A percentile compares a stretch with the other conserved stretches of the same genome.
These are phyloP conservation scores for Eurystomus glaucurus DNA, from an alignment of 2,797 vertebrate species.

Conservation along the genomic window DNA sequence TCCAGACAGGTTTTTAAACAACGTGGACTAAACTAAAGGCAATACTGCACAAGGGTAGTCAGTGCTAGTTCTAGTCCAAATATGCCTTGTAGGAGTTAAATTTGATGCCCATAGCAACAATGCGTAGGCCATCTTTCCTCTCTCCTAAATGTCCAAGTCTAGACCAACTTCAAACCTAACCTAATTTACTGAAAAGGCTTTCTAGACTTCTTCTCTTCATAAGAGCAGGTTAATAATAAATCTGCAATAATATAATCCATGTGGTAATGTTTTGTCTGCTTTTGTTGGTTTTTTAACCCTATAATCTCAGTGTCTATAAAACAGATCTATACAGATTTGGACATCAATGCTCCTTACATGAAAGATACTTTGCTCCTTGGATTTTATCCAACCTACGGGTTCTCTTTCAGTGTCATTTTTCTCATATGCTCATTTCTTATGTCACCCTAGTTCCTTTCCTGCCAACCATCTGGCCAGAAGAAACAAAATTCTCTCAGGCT, in stretches of 20 bases:
- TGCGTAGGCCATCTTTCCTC: neutral
- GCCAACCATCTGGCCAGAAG: neutral
- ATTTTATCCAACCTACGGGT: neutral
- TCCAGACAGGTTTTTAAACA: neutral
- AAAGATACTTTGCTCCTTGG: neutral
- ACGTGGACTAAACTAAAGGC: neutral
- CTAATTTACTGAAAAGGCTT: neutral
- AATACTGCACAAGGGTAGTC: neutral
- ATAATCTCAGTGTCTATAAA: neutral
- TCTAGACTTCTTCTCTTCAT: neutral
- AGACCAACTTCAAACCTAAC: neutral
- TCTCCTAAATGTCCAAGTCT: neutral
- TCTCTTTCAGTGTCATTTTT: neutral
- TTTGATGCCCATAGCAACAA: neutral
- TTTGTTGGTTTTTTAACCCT: neutral
- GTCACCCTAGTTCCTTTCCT: neutral
- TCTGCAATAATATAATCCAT: neutral
- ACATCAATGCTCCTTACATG: neutral
- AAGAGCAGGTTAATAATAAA: neutral
- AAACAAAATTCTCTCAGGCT: neutral
- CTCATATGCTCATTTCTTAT: neutral
- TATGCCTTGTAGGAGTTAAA: neutral
- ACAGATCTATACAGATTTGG: neutral
- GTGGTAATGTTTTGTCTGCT: neutral
- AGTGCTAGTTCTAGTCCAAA: neutral